phyloP scores from a whole-genome alignment of 2,113 vertebrate species.

The Typhlomys cinereus region DNA sequence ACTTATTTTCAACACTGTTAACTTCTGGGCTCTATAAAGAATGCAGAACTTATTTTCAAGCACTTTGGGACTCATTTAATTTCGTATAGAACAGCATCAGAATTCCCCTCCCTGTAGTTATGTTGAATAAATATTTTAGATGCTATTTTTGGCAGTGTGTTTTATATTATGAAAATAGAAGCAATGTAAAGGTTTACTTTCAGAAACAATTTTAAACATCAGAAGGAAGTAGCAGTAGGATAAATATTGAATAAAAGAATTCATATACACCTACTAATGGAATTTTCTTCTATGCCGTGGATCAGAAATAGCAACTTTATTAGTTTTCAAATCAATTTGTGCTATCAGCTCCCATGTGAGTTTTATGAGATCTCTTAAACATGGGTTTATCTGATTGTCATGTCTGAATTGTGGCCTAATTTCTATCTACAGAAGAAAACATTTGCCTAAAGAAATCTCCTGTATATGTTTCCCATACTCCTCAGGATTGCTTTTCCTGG shows the following conservation, averaged over 20 bases:
- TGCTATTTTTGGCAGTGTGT: not conserved
- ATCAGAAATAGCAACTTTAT: conserved; percentile 13
- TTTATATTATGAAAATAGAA: conserved; percentile 7
- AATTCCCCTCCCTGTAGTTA: not conserved
- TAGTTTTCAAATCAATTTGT: not conserved
- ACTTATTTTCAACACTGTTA: not conserved
- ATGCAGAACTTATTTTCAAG: conserved; percentile 5
- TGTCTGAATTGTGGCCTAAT: not conserved
- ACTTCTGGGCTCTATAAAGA: not conserved
- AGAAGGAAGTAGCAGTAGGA: not conserved
- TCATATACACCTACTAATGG: not conserved
- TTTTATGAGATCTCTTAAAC: not conserved
- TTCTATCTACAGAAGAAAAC: not conserved
- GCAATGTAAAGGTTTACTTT: conserved; percentile 1
- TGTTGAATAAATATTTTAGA: not conserved
- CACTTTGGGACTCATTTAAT: conserved; percentile 1
- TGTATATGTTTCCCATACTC: not conserved
- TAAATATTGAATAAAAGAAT: conserved; percentile 17
- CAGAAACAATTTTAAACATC: not conserved
- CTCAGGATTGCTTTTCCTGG: not conserved
- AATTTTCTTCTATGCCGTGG: not conserved
- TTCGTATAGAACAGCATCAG: not conserved
- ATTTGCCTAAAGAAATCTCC: not conserved
- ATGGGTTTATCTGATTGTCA: not conserved
- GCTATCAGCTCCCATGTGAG: not conserved